Conservation (phyloP, 2,113 vertebrate genomes). For the Tupaia chinensis region DNA sequence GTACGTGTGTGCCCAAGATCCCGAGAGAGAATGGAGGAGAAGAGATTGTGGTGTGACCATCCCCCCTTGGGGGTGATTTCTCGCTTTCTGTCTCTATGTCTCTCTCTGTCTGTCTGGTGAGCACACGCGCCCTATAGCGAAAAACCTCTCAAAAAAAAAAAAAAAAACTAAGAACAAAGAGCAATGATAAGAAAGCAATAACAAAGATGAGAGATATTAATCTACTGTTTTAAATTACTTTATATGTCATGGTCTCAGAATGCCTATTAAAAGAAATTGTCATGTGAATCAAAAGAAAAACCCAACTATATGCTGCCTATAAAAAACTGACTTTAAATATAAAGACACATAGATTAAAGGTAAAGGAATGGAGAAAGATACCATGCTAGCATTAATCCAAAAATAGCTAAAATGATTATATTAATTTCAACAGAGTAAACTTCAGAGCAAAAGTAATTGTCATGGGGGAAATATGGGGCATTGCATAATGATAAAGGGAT, state of each 20-base stretch:
- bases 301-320: neutral
- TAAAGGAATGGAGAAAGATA: neutral
- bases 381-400: neutral
- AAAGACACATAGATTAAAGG: neutral
- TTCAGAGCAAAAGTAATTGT: neutral
- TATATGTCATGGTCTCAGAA: neutral
- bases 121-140: no score
- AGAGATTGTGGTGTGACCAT: no score
- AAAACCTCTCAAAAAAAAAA: neutral
- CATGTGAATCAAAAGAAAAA: neutral
- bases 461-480: neutral
- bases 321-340: neutral
- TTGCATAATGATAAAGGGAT: neutral
- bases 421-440: neutral
- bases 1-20: no score
- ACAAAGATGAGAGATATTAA: neutral
- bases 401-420: neutral
- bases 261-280: neutral
- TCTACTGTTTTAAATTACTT: neutral
- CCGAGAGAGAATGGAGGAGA: no score
- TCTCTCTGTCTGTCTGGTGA: no score
- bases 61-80: no score
- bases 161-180: neutral
- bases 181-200: neutral
- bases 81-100: no score